Evolutionary conservation across 53 echinoderm and acorn worm genomes (phyloP).

Genomic region (Luidia sarsii): DNA sequence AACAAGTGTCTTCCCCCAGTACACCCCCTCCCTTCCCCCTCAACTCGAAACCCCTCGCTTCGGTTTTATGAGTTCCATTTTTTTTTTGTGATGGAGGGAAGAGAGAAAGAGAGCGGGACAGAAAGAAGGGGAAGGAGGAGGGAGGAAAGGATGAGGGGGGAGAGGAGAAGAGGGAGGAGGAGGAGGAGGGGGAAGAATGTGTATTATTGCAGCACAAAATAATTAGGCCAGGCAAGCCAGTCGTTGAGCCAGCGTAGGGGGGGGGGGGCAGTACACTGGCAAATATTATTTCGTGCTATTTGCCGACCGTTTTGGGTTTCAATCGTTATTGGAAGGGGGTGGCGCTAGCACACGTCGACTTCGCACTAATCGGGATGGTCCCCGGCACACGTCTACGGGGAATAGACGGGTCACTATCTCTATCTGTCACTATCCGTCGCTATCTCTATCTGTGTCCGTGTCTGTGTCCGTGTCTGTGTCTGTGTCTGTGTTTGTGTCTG

Average conservation of each 20-base stretch:
- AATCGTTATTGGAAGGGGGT: slow-evolving; percentile 68
- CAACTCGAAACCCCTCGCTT: no score
- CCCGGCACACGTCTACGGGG: slow-evolving; percentile 26
- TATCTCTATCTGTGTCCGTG: no score
- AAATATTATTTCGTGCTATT: slow-evolving; percentile 87
- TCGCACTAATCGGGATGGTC: slow-evolving; percentile 46
- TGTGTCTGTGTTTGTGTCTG: no score
- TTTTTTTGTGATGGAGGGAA: slow-evolving; percentile 9
- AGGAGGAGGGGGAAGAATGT: slow-evolving; percentile 12
- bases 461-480: no score
- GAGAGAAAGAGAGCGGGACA: not conserved
- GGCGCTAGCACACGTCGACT: slow-evolving; percentile 50
- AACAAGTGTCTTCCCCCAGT: slow-evolving; percentile 58
- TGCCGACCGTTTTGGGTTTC: slow-evolving; percentile 75
- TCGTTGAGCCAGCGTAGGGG: slow-evolving; percentile 50
- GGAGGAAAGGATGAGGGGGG: no score
- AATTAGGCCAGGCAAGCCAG: slow-evolving; percentile 61
- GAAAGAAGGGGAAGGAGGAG: not conserved
- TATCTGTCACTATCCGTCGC: no score
- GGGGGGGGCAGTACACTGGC: slow-evolving; percentile 48
- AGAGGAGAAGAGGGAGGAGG: not conserved
- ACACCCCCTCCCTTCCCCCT: no score
- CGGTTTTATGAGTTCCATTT: slow-evolving; percentile 48
- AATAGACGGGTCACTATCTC: no score
- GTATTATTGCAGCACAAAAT: slow-evolving; percentile 64